phyloP scores from a whole-genome alignment of 2,888 invertebrate genomes.

The Calliphora vomitoria region DNA sequence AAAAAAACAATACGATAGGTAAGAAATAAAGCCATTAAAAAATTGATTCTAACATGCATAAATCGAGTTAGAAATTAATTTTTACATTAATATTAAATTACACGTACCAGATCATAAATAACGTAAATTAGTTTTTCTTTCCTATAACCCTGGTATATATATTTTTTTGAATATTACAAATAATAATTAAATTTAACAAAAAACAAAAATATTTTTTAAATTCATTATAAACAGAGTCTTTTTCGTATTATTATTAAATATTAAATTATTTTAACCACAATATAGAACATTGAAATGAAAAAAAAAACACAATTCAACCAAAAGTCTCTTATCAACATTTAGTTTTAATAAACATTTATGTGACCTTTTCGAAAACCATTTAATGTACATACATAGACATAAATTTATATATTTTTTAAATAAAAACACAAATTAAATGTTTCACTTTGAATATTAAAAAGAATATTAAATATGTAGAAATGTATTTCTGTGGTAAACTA shows the following conservation, averaged over 20 bases:
- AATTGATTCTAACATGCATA: no score
- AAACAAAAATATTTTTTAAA: background rate
- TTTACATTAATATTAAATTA: no score
- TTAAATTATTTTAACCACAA: conserved; percentile 53
- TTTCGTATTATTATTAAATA: background rate
- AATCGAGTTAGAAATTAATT: no score
- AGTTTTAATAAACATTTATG: conserved; percentile 59
- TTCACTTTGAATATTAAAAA: conserved; percentile 15
- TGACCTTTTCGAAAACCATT: conserved; percentile 67
- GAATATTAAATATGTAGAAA: background rate
- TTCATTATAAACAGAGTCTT: background rate
- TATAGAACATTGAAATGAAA: conserved; percentile 45
- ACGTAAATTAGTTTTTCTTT: no score
- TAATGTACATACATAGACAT: conserved; percentile 13
- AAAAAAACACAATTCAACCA: conserved; percentile 32
- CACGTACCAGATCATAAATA: no score
- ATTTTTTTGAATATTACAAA: no score
- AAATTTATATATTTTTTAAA: conserved; percentile 12
- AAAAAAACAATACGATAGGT: background rate
- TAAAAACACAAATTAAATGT: conserved; percentile 37
- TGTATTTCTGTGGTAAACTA: background rate
- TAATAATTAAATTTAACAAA: background rate
- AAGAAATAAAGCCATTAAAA: no score
- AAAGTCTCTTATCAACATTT: conserved; percentile 57
- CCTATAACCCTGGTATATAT: no score